These are phyloP conservation scores for Myrmophylax atrothorax DNA, from an alignment of 2,113 vertebrate genomes.

Conservation along the genomic window DNA sequence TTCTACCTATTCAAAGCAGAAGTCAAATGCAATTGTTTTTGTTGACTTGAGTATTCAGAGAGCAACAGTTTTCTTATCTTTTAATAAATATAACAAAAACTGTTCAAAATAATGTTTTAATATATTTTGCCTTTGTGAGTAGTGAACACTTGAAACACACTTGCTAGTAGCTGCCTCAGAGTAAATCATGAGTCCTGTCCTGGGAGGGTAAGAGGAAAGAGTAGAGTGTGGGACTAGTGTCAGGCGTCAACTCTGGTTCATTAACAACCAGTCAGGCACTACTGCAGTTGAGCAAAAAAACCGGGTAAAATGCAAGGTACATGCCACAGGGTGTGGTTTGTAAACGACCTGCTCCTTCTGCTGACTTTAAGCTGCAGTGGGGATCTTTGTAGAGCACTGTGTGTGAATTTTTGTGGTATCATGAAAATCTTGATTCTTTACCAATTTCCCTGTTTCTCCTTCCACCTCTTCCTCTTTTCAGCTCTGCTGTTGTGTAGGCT, in stretches of 20 bases:
- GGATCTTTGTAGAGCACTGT: not conserved
- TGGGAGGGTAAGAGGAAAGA: not conserved
- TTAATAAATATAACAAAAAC: not conserved
- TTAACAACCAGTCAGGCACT: not conserved
- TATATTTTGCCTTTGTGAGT: not conserved
- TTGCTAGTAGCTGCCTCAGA: not conserved
- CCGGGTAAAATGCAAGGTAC: not conserved
- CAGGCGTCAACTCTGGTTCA: not conserved
- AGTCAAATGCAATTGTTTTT: not conserved
- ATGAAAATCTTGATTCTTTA: not conserved
- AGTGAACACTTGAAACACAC: not conserved
- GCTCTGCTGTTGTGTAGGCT: not conserved
- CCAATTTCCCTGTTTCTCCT: not conserved
- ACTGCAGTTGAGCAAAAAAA: not conserved
- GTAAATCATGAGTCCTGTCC: not conserved
- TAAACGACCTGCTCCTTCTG: not conserved
- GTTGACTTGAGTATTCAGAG: not conserved
- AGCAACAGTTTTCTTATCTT: not conserved
- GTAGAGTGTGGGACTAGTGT: not conserved
- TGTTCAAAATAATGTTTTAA: not conserved
- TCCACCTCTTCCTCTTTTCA: not conserved
- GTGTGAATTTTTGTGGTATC: not conserved
- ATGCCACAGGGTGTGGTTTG: not conserved
- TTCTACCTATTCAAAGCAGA: not conserved
- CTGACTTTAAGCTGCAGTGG: not conserved